Percentiles rank a stretch among this genome's conserved stretches.
phyloP scores from a whole-genome alignment of 2,888 invertebrate genomes.

The Rhimphoctona megacephalus region DNA sequence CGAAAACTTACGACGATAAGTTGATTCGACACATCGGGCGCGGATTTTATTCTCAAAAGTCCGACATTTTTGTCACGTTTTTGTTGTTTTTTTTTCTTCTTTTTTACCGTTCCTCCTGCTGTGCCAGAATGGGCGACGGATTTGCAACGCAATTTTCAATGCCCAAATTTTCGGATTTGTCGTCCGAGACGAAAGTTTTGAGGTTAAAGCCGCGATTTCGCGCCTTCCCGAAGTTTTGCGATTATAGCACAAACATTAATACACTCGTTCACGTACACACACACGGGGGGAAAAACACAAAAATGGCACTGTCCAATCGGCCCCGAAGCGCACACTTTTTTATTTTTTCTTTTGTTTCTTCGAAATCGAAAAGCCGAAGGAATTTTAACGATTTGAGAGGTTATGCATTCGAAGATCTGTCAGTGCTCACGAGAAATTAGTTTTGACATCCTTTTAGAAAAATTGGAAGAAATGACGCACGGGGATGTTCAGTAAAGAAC shows the following conservation, averaged over 20 bases:
- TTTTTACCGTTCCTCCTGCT: neutral
- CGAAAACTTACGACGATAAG: neutral
- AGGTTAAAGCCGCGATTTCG: slow-evolving; percentile 58
- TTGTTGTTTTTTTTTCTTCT: neutral
- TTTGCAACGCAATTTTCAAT: neutral
- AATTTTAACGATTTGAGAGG: neutral
- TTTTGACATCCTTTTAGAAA: neutral
- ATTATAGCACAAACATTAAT: slow-evolving; percentile 45
- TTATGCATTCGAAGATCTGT: neutral
- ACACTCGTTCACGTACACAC: neutral
- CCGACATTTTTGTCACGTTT: neutral
- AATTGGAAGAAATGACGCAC: slow-evolving; percentile 14
- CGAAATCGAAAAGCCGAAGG: neutral
- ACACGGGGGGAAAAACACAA: slow-evolving; percentile 31
- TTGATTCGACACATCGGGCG: neutral
- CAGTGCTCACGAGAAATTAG: neutral
- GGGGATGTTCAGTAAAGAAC: neutral
- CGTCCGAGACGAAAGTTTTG: slow-evolving; percentile 33
- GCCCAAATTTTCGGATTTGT: neutral
- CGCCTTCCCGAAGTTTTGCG: slow-evolving; percentile 30
- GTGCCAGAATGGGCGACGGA: neutral
- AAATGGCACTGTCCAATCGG: slow-evolving; percentile 73
- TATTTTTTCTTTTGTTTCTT: neutral
- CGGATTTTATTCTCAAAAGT: neutral
- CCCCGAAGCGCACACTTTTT: slow-evolving; percentile 34